phyloP scores from a whole-genome alignment of 2,113 vertebrate genomes.

The Vidua macroura region DNA sequence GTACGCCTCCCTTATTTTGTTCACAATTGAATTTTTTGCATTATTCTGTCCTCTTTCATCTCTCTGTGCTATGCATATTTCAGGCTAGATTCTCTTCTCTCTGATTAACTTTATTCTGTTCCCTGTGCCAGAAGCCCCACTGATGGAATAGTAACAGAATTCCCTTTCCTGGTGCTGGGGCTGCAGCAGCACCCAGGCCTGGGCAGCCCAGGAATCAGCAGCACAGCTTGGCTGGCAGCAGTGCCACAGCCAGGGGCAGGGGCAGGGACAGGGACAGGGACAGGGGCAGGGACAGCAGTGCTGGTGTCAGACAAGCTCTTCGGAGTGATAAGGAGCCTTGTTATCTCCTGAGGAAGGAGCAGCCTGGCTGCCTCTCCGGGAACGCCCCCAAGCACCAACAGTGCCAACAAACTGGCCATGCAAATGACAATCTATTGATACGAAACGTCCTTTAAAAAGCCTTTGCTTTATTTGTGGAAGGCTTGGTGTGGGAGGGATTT shows the following conservation, averaged over 20 bases:
- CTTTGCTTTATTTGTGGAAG: neutral
- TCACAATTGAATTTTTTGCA: constrained; percentile 10
- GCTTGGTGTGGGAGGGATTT: neutral
- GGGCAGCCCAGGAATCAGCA: neutral
- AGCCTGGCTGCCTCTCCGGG: fast-evolving
- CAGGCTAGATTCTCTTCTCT: neutral
- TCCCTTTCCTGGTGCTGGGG: neutral
- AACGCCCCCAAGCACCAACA: neutral
- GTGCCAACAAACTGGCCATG: fast-evolving
- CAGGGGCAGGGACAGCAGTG: neutral
- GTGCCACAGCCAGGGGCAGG: neutral
- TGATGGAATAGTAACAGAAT: neutral
- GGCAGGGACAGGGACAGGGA: neutral
- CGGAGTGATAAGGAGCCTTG: neutral
- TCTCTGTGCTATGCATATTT: neutral
- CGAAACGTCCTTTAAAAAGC: neutral
- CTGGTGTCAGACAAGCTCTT: neutral
- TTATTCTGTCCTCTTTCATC: constrained; percentile 1
- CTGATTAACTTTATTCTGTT: neutral
- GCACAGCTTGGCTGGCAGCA: neutral
- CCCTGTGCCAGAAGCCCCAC: neutral
- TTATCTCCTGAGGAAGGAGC: neutral
- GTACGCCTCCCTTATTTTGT: neutral
- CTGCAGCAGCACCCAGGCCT: neutral
- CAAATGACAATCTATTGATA: too few species aligned